Evolutionary conservation across 2,113 vertebrate species (phyloP), one percentile per base, ranked within the genome.

Genomic region (Cygnus atratus): DNA sequence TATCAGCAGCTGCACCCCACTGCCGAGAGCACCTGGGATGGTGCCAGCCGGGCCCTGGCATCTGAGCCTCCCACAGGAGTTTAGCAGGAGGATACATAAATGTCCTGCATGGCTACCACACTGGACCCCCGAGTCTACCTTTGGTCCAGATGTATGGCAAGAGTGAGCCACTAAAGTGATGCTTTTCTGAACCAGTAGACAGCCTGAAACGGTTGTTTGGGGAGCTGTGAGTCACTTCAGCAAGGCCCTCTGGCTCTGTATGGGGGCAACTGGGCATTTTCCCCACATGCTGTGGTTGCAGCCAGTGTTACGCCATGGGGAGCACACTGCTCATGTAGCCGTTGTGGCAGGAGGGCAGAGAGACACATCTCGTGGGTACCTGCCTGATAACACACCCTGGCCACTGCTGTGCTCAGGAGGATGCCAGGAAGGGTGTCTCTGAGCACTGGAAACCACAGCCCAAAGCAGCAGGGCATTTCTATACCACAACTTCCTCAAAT

Each of bases 261-360:
- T 13, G 17, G 65, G 1, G 3, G 26, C 31, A 31, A 18, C n/a
- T 1, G 43, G 31, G n/a, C 24, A 13, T 33, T 13, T 57, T 44
- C 48, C 59, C 35, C 13, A 18, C 22, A 26, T 0, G 0, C 75
- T 9, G 19, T 9, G 52, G 58, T 6, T 67, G 35, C 58, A 46
- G 33, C 28, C 8, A 9, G n/a, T 18, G 58, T 41, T 50, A 55
- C 0, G 4, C 37, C 9, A 43, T 61, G 55, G 46, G 46, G 31
- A 78, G 29, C 13, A 16, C 0, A 1, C 2, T 22, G 39, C 50
- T 66, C 24, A 25, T 0, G 3, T 17, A 50, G 63, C 7, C 0
- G 0, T 22, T 63, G 65, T 28, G 39, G 46, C 28, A 48, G 61
- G 67, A 55, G 58, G 31, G 22, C 44, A 79, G 48, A 59, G 57